phyloP scores from a whole-genome alignment of 1,140 invertebrate species.

The Oncopodura yosiiana region DNA sequence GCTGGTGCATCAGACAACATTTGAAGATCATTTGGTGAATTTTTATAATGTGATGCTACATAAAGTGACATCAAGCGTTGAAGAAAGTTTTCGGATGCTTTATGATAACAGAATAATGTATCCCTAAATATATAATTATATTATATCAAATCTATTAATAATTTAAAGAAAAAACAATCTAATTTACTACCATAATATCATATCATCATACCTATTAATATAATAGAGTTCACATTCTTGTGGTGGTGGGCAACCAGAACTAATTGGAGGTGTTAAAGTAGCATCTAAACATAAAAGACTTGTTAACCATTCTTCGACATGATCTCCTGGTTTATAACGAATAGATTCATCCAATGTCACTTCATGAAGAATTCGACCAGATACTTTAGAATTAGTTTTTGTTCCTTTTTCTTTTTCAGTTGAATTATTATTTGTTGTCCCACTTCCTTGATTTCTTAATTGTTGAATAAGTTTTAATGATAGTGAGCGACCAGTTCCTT shows the following conservation, averaged over 20 bases:
- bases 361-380: slow-evolving; percentile 46
- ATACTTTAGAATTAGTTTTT: slow-evolving; percentile 39
- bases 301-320: slow-evolving; percentile 85
- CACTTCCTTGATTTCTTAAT: slow-evolving; percentile 52
- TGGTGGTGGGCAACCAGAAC: slow-evolving; percentile 74
- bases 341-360: slow-evolving; percentile 88
- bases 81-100: slow-evolving; percentile 88
- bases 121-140: slow-evolving; percentile 50
- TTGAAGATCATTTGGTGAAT: slow-evolving; percentile 97
- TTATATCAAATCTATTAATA: slow-evolving; percentile 7
- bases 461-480: slow-evolving; percentile 92
- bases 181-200: background rate
- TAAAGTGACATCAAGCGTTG: slow-evolving; percentile 85
- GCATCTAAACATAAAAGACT: slow-evolving; percentile 85
- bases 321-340: slow-evolving; percentile 78
- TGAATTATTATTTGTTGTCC: slow-evolving; percentile 23
- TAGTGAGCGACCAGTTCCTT: slow-evolving; percentile 93
- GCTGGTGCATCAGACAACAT: slow-evolving; percentile 97
- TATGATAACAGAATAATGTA: slow-evolving; percentile 93
- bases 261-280: slow-evolving; percentile 51
- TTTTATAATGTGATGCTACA: slow-evolving; percentile 98
- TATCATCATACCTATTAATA: slow-evolving; percentile 54
- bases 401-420: slow-evolving; percentile 12
- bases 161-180: background rate
- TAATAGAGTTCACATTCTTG: slow-evolving; percentile 82